Base-by-base conservation (phyloP, 64 coral and sea anemone species). In the Hydrozoanthus tunicans region DNA sequence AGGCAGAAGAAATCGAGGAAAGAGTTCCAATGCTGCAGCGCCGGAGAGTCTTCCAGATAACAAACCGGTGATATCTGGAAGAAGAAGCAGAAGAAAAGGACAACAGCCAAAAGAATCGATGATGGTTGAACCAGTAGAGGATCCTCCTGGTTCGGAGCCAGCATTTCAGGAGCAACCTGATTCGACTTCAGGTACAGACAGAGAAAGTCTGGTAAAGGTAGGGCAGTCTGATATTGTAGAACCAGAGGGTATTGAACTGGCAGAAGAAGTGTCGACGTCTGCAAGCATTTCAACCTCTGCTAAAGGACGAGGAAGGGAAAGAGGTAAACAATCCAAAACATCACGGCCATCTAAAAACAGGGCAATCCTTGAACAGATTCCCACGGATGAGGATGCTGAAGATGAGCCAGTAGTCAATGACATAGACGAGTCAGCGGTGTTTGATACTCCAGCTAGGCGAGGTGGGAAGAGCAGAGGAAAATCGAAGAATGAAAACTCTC, bases 341-440 rank as follows among this genome's bases (percentile, higher is more conserved):
- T 88, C 68, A 51, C 53, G 13, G 8, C 69, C 67, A 74, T 74
- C 68, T 6, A 88, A 67, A 74, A 88, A 55, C 68, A 88, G 84
- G 23, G 68, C 84, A 51, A 56, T 75, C 15, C 84, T 88, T 75
- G 84, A 88, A 69, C 84, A 88, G 84, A 88, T 88, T 13, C 54
- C 84, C 3, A 88, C 84, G 9, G 84, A 88, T 74, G 84, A 88
- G 14, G 84, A 88, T 60, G 56, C 70, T 58, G 68, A 88, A 74
- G 69, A 73, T 0, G 84, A 88, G 24, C 12, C 56, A 12, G 0
- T 53, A 56, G 66, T 43, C 0, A 43, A 43, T 43, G 32, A 43
- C 32, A 43, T 43, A 74, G 69, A 73, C 0, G 84, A 88, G 24
- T 5, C 56, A 12, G 2, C 68, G 26, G 53, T 58, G 66, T 9